These are phyloP conservation scores for Catagonus wagneri DNA, from an alignment of 2,113 vertebrate genomes.

Conservation along the genomic window DNA sequence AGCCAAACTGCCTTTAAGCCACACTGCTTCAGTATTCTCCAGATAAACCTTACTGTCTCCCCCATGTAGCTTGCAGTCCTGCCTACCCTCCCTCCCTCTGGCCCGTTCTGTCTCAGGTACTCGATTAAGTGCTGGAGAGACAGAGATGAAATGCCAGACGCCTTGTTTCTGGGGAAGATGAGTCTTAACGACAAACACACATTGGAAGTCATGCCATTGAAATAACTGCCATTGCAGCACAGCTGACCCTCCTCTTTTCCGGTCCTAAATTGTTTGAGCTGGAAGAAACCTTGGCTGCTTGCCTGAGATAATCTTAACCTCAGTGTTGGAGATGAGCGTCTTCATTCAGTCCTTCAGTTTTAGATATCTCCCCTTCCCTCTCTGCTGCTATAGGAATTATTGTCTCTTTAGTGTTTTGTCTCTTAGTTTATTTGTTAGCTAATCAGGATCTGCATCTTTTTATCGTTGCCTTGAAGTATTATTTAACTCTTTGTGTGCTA, in stretches of 20 bases:
- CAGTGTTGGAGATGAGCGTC: not conserved
- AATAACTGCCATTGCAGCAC: not conserved
- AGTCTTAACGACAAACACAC: not conserved
- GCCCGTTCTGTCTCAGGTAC: not conserved
- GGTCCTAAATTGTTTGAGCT: not conserved
- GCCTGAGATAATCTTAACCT: not conserved
- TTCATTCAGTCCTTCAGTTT: not conserved
- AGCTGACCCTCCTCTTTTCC: not conserved
- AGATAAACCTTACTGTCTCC: not conserved
- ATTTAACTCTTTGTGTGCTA: not conserved
- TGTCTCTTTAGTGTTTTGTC: not conserved
- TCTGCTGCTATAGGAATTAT: not conserved
- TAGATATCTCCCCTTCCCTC: not conserved
- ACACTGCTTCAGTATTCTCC: not conserved
- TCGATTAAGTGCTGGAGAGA: not conserved
- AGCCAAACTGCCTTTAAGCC: not conserved
- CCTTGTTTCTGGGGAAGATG: not conserved
- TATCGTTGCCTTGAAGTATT: not conserved
- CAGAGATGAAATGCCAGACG: not conserved
- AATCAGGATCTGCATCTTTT: not conserved
- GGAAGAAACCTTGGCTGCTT: not conserved
- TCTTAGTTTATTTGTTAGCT: not conserved
- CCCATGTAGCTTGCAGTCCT: not conserved
- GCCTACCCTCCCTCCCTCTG: fast-evolving
- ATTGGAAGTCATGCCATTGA: not conserved